Evolutionary conservation across 2,113 vertebrate species (phyloP), one percentile per base, ranked within the genome.

Genomic region (Ctenomys sociabilis): DNA sequence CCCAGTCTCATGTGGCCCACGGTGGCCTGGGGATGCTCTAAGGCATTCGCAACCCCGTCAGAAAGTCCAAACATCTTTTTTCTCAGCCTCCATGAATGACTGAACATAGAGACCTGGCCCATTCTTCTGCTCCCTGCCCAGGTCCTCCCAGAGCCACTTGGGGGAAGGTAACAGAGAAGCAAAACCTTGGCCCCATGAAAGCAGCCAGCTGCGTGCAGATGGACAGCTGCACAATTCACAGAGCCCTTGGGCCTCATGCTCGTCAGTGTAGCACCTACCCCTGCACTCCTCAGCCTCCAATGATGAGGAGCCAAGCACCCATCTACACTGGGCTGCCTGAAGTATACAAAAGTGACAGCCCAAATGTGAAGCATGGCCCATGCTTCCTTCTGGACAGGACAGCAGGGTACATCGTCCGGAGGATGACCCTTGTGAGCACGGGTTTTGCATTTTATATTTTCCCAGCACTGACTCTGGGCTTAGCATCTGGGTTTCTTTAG

Each of bases 71-170:
- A 73, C 63, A 77, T 43, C 85, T 94, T 28, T 92, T 96, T 91
- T 94, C 92, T 63, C 37, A 26, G 84, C 1, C 0, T 89, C 91
- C 78, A 97, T 97, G 93, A 98, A 98, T 97, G 98, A 97, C 88
- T 97, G 95, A 98, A 97, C 70, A 12, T 24, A 32, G 94, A 93
- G 92, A 93, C 64, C 85, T 49, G 66, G 92, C 94, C 95, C 94
- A 84, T 95, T 91, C 94, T 84, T 84, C 45, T 78, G 86, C 80
- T 93, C 94, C 94, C 80, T 26, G 30, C 84, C 93, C 52, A 80
- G 64, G 92, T 26, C 81, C 11, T 82, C 72, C 93, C 85, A 85
- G 64, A 26, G 9, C 72, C 96, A 83, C 57, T 43, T 45, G 1
- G 73, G 45, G 57, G 57, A 24, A 54, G 21, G 72, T 2, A 30